Base-by-base conservation (phyloP, 2,113 vertebrate genomes). In the Nerophis ophidion region DNA sequence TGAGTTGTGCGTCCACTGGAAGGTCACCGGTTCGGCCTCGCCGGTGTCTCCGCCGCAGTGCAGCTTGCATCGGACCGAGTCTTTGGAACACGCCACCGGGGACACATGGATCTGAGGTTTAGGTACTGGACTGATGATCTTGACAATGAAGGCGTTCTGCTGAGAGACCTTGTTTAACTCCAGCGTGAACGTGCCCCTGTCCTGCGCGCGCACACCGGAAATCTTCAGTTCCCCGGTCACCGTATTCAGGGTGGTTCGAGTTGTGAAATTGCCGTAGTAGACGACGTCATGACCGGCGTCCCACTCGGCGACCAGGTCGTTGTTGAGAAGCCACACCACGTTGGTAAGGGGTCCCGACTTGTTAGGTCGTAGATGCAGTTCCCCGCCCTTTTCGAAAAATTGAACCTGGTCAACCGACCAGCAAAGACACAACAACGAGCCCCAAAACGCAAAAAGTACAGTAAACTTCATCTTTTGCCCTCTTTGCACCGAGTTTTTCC, bases 241-340 rank as follows among this genome's bases (percentile, higher is more conserved):
- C 0, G 0, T 0, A 44, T 71, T 0, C 51, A 85, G 40, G 0
- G 0, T 1, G 0, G 63, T 2, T 1, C 70, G 67, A 0, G 0
- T 5, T 0, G 4, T 0, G 4, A 56, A 69, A 0, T 0, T 0
- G 0, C 6, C 0, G 6, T 56, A 75, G 7, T 16, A 50, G 0
- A 4, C 0, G 4, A 48, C 0, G 0, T 0, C 0, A 0, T 0
- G 0, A 0, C 0, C 2, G 0, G 10, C 0, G 0, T 0, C 0
- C 63, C 19, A 67, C 0, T 81, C 72, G 0, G 42, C 68, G 3
- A 67, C 0, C 3, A 78, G 4, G 0, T 62, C 0, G 0, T 1
- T 4, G 0, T 56, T 1, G 1, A 4, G n/a, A 16, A 61, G 72
- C 80, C 80, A 81, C 7, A 19, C 0, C 0, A 80, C 9, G 19